Base-by-base conservation (phyloP, 2,113 vertebrate species). In the Helogale parvula region DNA sequence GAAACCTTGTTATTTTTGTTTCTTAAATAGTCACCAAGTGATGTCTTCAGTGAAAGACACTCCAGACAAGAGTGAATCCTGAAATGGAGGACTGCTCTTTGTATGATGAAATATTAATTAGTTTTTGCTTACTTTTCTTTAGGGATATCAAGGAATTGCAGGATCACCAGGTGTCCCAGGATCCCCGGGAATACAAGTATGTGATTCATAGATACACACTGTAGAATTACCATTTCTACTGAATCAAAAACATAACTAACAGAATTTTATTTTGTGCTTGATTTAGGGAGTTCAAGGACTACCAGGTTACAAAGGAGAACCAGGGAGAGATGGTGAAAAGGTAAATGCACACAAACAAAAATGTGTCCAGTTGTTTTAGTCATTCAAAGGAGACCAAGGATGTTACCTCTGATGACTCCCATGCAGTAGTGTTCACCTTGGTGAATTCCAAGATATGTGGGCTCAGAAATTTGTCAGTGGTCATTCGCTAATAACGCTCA, bases 261-360 rank as follows among this genome's bases (percentile, higher is more conserved):
- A 85, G 13, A 2, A 88, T 66, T 71, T 97, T 38, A 25, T 87
- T 97, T 98, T 98, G 96, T 96, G 63, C 35, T 96, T 97, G 97
- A 97, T 91, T 95, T 93, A 99, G 99, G 99, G 99, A 86, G 97
- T 97, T 63, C 99, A 98, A 97, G 99, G 99, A 38, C 96, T 98
- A 41, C 98, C 98, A 76, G 99, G 99, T 72, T 98, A 99, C 97
- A 99, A 99, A 98, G 99, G 99, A 97, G 99, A 99, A 77, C 98
- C 99, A 76, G 99, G 99, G 93, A 98, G 98, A 76, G 98, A 98
- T 95, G 99, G 99, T 63, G 95, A 98, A 97, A 98, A 98, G 99
- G 99, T 99, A 99, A 98, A 98, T 31, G 54, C 9, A 14, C 0
- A 17, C 52, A 35, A 29, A 65, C 50, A 86, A 88, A 88, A 65